phyloP scores from a whole-genome alignment of 2,888 invertebrate species.

The Drosophila paramelanica region DNA sequence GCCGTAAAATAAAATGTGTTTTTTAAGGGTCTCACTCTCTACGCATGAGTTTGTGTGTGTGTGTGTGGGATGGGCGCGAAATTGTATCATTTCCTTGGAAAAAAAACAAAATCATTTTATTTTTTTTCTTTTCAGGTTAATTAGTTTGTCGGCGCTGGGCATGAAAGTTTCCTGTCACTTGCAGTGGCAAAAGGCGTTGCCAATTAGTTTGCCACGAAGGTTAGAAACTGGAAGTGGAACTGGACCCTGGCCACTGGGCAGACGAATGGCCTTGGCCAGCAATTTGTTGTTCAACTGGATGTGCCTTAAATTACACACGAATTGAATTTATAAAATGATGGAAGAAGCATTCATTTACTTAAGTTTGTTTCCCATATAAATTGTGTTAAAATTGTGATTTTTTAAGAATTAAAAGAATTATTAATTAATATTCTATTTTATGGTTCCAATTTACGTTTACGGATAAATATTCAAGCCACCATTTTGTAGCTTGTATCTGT shows the following conservation, averaged over 20 bases:
- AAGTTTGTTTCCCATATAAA: background rate
- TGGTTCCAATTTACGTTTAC: background rate
- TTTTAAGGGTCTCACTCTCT: conserved; percentile 44
- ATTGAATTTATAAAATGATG: conserved; percentile 27
- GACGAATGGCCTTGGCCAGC: conserved; percentile 47
- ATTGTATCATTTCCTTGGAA: conserved; percentile 78
- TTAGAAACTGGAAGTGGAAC: conserved; percentile 21
- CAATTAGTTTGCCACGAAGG: conserved; percentile 63
- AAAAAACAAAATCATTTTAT: conserved; percentile 52
- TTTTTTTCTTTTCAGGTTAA: conserved; percentile 69
- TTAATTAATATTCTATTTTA: background rate
- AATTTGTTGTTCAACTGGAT: conserved; percentile 9
- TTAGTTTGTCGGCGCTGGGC: conserved; percentile 70
- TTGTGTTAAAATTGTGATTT: no score
- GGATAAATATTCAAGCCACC: background rate
- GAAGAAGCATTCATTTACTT: background rate
- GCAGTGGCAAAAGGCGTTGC: conserved; percentile 75
- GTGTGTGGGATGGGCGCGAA: conserved; percentile 47
- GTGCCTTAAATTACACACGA: conserved; percentile 35
- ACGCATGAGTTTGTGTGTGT: background rate
- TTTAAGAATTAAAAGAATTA: no score
- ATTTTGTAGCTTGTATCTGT: background rate
- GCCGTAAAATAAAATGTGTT: conserved; percentile 64
- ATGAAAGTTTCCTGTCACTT: conserved; percentile 76
- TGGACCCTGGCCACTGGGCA: conserved; percentile 11